Conservation (phyloP, 2,888 invertebrate genomes). For the Mesoligia furuncula region DNA sequence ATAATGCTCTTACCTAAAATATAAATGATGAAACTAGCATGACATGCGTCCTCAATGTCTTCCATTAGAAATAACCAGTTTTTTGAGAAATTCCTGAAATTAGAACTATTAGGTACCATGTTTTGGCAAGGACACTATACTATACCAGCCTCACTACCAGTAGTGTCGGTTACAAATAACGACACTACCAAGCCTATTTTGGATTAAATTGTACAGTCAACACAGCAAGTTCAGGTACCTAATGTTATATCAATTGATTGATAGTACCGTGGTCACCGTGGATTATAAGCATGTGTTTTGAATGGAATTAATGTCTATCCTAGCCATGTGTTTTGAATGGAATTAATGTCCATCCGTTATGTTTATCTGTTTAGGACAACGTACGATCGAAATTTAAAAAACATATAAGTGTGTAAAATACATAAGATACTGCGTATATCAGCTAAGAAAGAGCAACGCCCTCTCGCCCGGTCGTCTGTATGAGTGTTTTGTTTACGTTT, state of each 20-base stretch:
- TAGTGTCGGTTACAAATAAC: too few relatives aligned
- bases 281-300: background rate
- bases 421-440: slow-evolving; percentile 70
- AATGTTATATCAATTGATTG: slow-evolving; percentile 2
- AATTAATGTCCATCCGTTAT: slow-evolving; percentile 13
- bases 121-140: too few relatives aligned
- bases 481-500: slow-evolving; percentile 79
- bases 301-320: slow-evolving; percentile 7
- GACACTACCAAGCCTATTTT: too few relatives aligned
- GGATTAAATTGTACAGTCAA: too few relatives aligned
- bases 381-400: slow-evolving; percentile 46
- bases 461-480: slow-evolving; percentile 83
- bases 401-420: slow-evolving; percentile 51
- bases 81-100: background rate
- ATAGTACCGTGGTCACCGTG: background rate
- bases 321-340: background rate
- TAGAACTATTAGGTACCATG: background rate
- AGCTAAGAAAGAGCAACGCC: slow-evolving; percentile 81
- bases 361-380: slow-evolving; percentile 39
- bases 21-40: slow-evolving; percentile 80
- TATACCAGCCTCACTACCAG: too few relatives aligned
- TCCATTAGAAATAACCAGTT: slow-evolving; percentile 42
- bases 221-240: background rate
- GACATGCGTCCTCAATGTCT: slow-evolving; percentile 80
- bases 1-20: slow-evolving; percentile 85